These are phyloP conservation scores for Bombus pascuorum DNA, from an alignment of 1,140 invertebrate genomes.

Conservation along the genomic window DNA sequence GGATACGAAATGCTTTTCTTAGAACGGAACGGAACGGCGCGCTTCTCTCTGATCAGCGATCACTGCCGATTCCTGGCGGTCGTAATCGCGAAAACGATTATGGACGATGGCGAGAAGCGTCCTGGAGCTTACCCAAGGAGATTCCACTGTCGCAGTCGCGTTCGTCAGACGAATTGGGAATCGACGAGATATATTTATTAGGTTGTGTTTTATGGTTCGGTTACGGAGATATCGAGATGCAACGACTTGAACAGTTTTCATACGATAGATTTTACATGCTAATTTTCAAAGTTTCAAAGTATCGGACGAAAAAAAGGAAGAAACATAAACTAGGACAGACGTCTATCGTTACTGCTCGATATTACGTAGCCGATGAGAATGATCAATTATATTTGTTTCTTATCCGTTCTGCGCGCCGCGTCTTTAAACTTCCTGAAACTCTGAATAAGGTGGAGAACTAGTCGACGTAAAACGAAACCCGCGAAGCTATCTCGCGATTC, in stretches of 20 bases:
- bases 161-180: not conserved
- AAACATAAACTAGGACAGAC: not conserved
- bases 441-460: slow-evolving; percentile 54
- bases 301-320: not conserved
- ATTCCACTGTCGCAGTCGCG: not conserved
- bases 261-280: too few relatives aligned
- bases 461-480: slow-evolving; percentile 36
- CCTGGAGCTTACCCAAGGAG: not conserved
- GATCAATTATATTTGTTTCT: not conserved
- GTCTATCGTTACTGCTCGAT: too few relatives aligned
- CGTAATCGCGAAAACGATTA: slow-evolving; percentile 10
- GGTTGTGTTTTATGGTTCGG: too few relatives aligned
- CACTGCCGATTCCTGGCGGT: not conserved
- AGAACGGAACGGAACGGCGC: too few relatives aligned
- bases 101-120: not conserved
- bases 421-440: slow-evolving; percentile 51
- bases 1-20: not conserved
- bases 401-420: too few relatives aligned
- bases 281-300: too few relatives aligned
- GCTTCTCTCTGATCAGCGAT: not conserved
- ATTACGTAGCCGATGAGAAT: not conserved
- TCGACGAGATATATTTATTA: too few relatives aligned
- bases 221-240: too few relatives aligned
- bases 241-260: too few relatives aligned
- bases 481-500: slow-evolving; percentile 26